Evolutionary conservation across 2,888 invertebrate genomes (phyloP).

Genomic region (Torymus aiolomorphi): DNA sequence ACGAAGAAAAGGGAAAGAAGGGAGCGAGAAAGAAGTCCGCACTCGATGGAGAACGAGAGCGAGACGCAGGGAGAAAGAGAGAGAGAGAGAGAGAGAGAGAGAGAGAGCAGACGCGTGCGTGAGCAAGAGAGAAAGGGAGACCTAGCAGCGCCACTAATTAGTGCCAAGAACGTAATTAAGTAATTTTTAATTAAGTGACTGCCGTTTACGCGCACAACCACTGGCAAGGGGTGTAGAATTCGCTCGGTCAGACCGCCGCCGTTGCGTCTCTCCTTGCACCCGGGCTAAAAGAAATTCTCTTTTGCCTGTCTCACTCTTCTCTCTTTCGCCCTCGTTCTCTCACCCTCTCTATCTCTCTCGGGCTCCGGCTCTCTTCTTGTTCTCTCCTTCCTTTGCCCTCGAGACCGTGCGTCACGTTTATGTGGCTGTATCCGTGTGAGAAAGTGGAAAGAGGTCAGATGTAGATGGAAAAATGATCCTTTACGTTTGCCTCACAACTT

Average conservation of each 20-base stretch:
- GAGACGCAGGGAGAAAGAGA: slow-evolving; percentile 54
- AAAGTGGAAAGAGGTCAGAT: slow-evolving; percentile 40
- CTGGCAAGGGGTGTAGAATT: slow-evolving; percentile 39
- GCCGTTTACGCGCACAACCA: slow-evolving; percentile 73
- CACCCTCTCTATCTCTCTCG: neutral
- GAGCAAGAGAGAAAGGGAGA: slow-evolving; percentile 50
- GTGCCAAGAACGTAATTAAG: slow-evolving; percentile 82
- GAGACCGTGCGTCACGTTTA: neutral
- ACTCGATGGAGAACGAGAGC: slow-evolving; percentile 53
- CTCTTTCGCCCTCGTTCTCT: neutral
- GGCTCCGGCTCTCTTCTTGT: neutral
- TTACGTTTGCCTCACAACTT: neutral
- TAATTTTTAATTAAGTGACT: slow-evolving; percentile 82
- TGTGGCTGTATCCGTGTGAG: neutral
- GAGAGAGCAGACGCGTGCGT: slow-evolving; percentile 11
- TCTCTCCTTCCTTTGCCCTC: neutral
- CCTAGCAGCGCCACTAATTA: slow-evolving; percentile 77
- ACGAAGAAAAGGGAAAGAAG: neutral
- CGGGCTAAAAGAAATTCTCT: slow-evolving; percentile 37
- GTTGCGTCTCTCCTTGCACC: slow-evolving; percentile 10
- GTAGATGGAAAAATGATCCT: slow-evolving; percentile 27
- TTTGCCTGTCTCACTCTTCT: slow-evolving; percentile 1
- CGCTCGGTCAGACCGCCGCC: slow-evolving; percentile 57
- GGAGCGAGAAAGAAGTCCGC: slow-evolving; percentile 42
- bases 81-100: slow-evolving; percentile 56